phyloP scores from a whole-genome alignment of 2,113 vertebrate genomes.

The Monarcha castaneiventris region DNA sequence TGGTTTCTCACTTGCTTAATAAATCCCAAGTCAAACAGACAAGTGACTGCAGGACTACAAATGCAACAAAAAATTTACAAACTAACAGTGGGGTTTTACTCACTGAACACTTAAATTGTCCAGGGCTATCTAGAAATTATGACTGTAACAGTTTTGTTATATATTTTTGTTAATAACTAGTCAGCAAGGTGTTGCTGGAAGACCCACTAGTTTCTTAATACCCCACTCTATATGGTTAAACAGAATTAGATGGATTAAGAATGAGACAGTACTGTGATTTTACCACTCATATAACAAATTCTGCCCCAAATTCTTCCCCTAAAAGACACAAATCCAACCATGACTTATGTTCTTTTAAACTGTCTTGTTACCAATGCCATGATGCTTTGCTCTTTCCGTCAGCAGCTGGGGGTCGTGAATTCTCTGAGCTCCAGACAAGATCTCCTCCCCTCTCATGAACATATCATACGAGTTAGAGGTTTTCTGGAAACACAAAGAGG shows the following conservation, averaged over 20 bases:
- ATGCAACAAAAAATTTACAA: not conserved
- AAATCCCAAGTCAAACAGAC: not conserved
- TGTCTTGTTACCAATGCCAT: conserved; percentile 85
- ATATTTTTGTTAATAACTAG: not conserved
- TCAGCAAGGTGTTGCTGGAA: not conserved
- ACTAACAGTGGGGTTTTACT: not conserved
- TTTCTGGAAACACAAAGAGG: conserved; percentile 79
- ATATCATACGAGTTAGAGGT: conserved; percentile 98
- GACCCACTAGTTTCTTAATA: not conserved
- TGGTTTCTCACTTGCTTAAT: not conserved
- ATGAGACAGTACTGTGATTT: not conserved
- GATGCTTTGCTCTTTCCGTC: conserved; percentile 89
- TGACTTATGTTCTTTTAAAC: not conserved
- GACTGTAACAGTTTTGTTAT: not conserved
- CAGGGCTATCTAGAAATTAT: not conserved
- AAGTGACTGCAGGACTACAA: not conserved
- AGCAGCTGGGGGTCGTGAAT: conserved; percentile 92
- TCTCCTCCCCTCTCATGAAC: conserved; percentile 99
- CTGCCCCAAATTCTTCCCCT: not conserved
- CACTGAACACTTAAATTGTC: not conserved
- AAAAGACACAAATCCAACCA: not conserved
- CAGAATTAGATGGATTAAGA: not conserved
- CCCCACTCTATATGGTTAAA: not conserved
- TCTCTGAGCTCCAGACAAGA: conserved; percentile 96
- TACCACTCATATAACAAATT: not conserved